Evolutionary conservation across 2,113 vertebrate species (phyloP).

Genomic region (Bufo bufo): DNA sequence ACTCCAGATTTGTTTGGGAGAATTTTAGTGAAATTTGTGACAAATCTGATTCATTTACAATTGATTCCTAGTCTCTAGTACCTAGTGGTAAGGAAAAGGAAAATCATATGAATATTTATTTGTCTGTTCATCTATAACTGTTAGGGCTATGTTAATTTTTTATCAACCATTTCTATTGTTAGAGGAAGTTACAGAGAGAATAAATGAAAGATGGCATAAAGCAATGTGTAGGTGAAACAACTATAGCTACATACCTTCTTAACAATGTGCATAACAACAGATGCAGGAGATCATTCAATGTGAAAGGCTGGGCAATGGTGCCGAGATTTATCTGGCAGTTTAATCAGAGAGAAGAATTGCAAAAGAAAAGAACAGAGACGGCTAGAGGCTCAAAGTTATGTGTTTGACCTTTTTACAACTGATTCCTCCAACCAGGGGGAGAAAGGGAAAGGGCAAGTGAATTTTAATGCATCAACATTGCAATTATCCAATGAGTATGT

Average conservation of each 20-base stretch:
- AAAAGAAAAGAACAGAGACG: slow-evolving; percentile 70
- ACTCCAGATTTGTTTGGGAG: too few species aligned
- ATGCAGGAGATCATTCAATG: slow-evolving; percentile 70
- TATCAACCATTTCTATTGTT: neutral
- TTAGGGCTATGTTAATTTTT: neutral
- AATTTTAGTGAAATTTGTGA: too few species aligned
- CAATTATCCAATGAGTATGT: slow-evolving; percentile 61
- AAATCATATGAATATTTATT: neutral
- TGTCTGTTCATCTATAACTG: neutral
- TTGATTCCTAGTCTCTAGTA: neutral
- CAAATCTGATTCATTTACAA: too few species aligned
- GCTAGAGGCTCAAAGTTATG: slow-evolving; percentile 68
- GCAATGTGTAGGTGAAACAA: slow-evolving; percentile 59
- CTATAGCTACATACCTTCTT: slow-evolving; percentile 63
- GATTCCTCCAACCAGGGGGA: slow-evolving; percentile 53
- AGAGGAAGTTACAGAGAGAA: neutral
- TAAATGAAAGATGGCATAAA: slow-evolving; percentile 12
- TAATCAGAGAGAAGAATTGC: slow-evolving; percentile 74
- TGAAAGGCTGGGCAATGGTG: slow-evolving; percentile 67
- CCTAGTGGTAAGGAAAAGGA: neutral
- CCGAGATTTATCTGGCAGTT: slow-evolving; percentile 68
- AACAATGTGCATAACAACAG: slow-evolving; percentile 64
- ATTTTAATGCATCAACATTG: slow-evolving; percentile 60
- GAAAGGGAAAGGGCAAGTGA: slow-evolving; percentile 55
- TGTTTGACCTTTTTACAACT: slow-evolving; percentile 69